Base-by-base conservation (phyloP, 2,113 vertebrate species). In the Leptosomus discolor region DNA sequence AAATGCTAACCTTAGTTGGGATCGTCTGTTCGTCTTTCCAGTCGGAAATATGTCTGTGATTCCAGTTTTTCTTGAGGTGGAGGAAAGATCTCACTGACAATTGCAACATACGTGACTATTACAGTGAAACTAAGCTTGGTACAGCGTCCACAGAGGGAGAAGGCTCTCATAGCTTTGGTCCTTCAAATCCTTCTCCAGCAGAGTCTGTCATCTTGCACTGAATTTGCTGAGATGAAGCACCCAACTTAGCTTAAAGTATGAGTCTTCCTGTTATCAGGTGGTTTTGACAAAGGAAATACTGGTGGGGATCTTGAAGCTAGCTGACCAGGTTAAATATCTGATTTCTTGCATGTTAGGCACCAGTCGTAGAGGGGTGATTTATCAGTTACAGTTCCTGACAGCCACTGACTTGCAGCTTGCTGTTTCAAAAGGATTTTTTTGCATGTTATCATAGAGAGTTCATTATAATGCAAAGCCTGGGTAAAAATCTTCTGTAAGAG, bases 231-330 rank as follows among this genome's bases (percentile, higher is more conserved):
- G 83, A 45, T 88, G 75, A 91, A 90, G 60, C 43, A 87, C 60
- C 68, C 87, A 90, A 53, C 81, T 86, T 87, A 84, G 56, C 64
- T 85, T 78, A 20, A 78, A 92, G 43, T 81, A 41, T 54, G 83
- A 84, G 50, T 80, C 81, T 93, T 96, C 51, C 58, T 80, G 32
- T 93, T 88, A 61, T 37, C 92, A 36, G 57, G 91, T 82, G 14
- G 13, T 96, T 96, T 95, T 97, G 95, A 95, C 65, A 86, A 78
- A 91, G 89, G 39, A 91, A 93, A 48, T 89, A 71, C n/a, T 81
- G 56, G 57, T n/a, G 61, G 39, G 45, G 79, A 56, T 91, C 78
- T 64, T 80, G 71, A 84, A 94, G 80, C 56, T 60, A 81, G 46
- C 76, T 95, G 88, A 57, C 95, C 73, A 71, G 1, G 1, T 92